phyloP scores from a whole-genome alignment of 2,888 invertebrate species.

The Myopa testacea region DNA sequence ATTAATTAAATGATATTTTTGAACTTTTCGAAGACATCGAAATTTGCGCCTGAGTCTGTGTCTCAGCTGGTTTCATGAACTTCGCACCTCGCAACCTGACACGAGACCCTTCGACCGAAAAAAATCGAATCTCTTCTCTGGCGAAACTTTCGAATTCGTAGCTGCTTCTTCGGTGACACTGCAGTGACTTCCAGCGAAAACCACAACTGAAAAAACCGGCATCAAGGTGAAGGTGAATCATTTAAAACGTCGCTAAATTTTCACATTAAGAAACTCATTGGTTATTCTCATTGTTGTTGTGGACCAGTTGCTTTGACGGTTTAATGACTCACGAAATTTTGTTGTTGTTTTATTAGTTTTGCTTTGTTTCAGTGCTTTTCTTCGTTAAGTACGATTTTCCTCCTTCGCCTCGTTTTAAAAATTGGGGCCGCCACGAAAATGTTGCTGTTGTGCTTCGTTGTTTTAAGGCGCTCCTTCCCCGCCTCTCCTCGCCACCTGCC shows the following conservation, averaged over 20 bases:
- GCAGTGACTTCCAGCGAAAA: background rate
- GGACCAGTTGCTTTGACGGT: background rate
- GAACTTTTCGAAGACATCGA: no score
- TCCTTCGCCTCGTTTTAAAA: no score
- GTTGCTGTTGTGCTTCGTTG: no score
- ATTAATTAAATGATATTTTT: no score
- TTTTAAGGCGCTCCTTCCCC: no score
- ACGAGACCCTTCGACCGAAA: background rate
- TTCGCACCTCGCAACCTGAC: no score
- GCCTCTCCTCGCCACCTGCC: no score
- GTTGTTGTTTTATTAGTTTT: background rate
- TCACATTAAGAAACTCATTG: background rate
- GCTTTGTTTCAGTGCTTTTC: background rate
- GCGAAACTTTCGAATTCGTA: background rate
- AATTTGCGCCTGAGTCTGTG: no score
- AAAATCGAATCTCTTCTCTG: background rate
- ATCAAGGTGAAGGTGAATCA: constrained; percentile 25
- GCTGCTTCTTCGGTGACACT: background rate
- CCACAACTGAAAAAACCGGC: background rate
- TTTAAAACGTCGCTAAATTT: constrained; percentile 12
- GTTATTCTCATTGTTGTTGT: background rate
- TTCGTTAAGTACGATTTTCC: background rate
- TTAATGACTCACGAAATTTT: constrained; percentile 8
- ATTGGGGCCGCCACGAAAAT: no score
- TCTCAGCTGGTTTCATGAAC: no score